Evolutionary conservation across 1,140 invertebrate species (phyloP), one percentile per base, ranked within the genome.

Genomic region (Kradibia gibbosae): DNA sequence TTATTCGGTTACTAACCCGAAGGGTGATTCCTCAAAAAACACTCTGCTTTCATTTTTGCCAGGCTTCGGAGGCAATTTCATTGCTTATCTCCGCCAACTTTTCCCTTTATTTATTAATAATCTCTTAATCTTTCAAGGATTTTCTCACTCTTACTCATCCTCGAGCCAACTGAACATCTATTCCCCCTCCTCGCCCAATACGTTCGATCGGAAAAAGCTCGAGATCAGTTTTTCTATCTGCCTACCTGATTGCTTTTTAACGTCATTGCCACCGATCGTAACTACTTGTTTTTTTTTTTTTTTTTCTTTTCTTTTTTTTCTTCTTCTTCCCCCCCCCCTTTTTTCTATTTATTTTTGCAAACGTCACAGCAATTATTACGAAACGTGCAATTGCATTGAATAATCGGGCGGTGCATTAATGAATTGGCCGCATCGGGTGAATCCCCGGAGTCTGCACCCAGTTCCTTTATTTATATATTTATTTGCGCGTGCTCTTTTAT

Each of bases 371-470:
- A 57, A 28, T 17, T 15, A 78, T 22, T 67, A 36, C 45, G 42
- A 78, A 25, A 62, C 31, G 31, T 39, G 3, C 70, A 67, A 36
- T 73, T n/a, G n/a, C n/a, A n/a, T n/a, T n/a, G n/a, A n/a, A n/a
- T n/a, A n/a, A n/a, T n/a, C n/a, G n/a, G n/a, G n/a, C n/a, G n/a
- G n/a, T n/a, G n/a, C n/a, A n/a, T n/a, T n/a, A n/a, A n/a, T n/a
- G n/a, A 34, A 31, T 76, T 34, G 55, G 34, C 80, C 77, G 60
- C 62, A 81, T 71, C 73, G 71, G 73, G 80, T 81, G 39, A 79
- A 73, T 60, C n/a, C 28, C 34, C 48, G 20, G n/a, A n/a, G n/a
- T n/a, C n/a, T n/a, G n/a, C n/a, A n/a, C n/a, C n/a, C n/a, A n/a
- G n/a, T n/a, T n/a, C n/a, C n/a, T n/a, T n/a, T n/a, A n/a, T n/a